These are phyloP conservation scores for Myopa tessellatipennis DNA, from an alignment of 2,888 invertebrate species.

Conservation along the genomic window DNA sequence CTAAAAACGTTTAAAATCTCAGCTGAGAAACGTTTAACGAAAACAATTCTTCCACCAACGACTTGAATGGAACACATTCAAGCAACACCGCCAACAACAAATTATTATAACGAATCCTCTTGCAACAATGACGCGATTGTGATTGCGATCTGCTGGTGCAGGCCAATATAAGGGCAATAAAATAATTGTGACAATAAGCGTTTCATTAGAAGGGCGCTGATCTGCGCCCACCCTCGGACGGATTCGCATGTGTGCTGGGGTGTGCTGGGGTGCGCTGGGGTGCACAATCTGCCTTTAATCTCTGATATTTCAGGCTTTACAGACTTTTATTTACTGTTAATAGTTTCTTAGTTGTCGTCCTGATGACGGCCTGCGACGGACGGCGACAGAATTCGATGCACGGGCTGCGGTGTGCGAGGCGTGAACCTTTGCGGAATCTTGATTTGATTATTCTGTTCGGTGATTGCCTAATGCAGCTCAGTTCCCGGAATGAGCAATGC, in stretches of 20 bases:
- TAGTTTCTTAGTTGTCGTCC: conserved; percentile 58
- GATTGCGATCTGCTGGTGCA: conserved; percentile 12
- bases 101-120: conserved; percentile 29
- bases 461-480: conserved; percentile 55
- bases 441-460: conserved; percentile 57
- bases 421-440: conserved; percentile 44
- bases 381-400: neutral
- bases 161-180: conserved; percentile 62
- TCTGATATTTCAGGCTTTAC: conserved; percentile 42
- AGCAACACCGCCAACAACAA: conserved; percentile 44
- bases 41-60: conserved; percentile 42
- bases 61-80: conserved; percentile 2
- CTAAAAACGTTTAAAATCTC: conserved; percentile 2
- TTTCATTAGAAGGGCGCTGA: conserved; percentile 60
- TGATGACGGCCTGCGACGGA: conserved; percentile 36
- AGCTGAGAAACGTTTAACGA: conserved; percentile 47
- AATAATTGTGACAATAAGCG: conserved; percentile 69
- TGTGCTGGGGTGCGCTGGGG: conserved; percentile 51
- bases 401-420: conserved; percentile 25
- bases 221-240: conserved; percentile 11
- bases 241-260: conserved; percentile 28
- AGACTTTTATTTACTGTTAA: conserved; percentile 58
- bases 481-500: conserved; percentile 52
- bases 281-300: conserved; percentile 37
- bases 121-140: neutral